Evolutionary conservation across 1,140 invertebrate species (phyloP).

Genomic region (Orchestia grillus): DNA sequence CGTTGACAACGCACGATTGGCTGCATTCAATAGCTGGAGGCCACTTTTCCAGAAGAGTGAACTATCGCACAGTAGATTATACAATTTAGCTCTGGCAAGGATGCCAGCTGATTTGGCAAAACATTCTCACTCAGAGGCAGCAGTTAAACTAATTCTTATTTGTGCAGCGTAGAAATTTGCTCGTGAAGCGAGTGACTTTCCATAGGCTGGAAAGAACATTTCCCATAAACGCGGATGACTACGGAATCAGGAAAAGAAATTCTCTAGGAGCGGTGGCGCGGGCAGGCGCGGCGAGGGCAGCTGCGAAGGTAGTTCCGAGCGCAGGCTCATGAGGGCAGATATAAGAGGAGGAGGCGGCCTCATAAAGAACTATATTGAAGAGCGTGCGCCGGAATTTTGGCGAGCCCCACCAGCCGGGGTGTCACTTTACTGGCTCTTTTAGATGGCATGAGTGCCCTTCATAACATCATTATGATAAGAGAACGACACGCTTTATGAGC

Average conservation of each 20-base stretch:
- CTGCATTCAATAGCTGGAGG: not conserved
- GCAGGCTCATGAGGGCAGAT: not conserved
- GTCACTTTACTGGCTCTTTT: conserved; percentile 33
- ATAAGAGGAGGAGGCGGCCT: not conserved
- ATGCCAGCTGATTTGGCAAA: not conserved
- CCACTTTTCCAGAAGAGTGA: not conserved
- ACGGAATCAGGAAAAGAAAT: not conserved
- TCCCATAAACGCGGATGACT: not conserved
- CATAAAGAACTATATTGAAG: conserved; percentile 49
- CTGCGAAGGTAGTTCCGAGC: not conserved
- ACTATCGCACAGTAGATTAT: not conserved
- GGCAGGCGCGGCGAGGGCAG: not conserved
- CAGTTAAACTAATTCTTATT: not conserved
- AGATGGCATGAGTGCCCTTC: conserved; percentile 53
- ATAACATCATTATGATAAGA: conserved; percentile 50
- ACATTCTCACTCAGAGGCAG: not conserved
- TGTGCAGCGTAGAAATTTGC: not conserved
- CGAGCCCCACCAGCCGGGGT: conserved; percentile 11
- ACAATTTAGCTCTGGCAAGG: not conserved
- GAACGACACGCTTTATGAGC: conserved; percentile 23
- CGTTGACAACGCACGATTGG: not conserved
- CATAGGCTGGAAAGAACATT: not conserved
- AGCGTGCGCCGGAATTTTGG: not conserved
- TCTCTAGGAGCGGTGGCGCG: not conserved
- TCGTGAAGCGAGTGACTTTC: not conserved